Conservation (phyloP, 2,113 vertebrate genomes). For the Etia nguti region DNA sequence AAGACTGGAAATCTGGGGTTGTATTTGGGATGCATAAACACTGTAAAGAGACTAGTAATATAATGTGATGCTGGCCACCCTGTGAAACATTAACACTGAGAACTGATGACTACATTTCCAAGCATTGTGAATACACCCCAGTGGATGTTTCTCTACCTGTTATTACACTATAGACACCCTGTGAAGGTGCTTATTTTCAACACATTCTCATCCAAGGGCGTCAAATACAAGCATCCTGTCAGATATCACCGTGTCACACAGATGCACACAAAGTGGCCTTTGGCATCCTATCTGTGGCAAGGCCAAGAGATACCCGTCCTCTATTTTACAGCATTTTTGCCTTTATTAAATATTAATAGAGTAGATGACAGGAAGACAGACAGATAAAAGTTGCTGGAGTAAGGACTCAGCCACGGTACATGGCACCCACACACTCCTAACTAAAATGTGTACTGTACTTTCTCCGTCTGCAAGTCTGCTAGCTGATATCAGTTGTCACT, state of each 20-base stretch:
- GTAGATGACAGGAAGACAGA: background rate
- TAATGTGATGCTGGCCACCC: conserved; percentile 38
- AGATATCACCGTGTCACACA: background rate
- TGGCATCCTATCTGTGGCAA: background rate
- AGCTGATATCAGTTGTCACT: background rate
- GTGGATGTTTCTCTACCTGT: conserved; percentile 41
- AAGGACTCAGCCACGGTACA: background rate
- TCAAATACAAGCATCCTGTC: background rate
- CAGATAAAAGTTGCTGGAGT: background rate
- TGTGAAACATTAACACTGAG: conserved; percentile 27
- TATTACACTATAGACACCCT: conserved; percentile 43
- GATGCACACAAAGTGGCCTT: background rate
- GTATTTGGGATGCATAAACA: conserved; percentile 38
- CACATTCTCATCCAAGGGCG: background rate
- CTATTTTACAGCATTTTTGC: background rate
- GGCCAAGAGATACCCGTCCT: background rate
- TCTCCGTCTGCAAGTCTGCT: background rate
- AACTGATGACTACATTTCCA: background rate
- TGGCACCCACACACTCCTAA: background rate
- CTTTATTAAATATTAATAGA: background rate
- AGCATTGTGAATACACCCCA: conserved; percentile 50
- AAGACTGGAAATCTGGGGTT: conserved; percentile 45
- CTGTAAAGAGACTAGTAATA: conserved; percentile 36
- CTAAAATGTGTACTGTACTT: background rate
- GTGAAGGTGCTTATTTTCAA: conserved; percentile 29